Evolutionary conservation across 92 coral and sea anemone species (phyloP), one percentile per base, ranked within the genome.

Genomic region (Plumapathes pennacea): DNA sequence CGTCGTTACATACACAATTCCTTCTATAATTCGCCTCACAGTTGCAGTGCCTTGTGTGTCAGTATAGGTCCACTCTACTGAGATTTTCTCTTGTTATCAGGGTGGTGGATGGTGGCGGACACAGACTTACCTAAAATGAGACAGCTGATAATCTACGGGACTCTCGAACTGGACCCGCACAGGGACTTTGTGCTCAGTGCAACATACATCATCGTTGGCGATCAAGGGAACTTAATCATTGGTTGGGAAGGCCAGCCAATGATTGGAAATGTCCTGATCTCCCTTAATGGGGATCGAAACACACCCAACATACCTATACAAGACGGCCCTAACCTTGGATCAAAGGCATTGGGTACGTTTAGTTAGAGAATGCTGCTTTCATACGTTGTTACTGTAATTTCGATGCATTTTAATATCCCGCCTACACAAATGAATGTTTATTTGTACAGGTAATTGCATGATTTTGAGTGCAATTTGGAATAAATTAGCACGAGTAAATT

Each of bases 41-140:
- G n/a, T n/a, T n/a, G n/a, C n/a, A n/a, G n/a, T n/a, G n/a, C n/a
- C n/a, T n/a, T n/a, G n/a, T n/a, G n/a, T n/a, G n/a, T n/a, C n/a
- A n/a, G n/a, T n/a, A n/a, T n/a, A n/a, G n/a, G n/a, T n/a, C n/a
- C n/a, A n/a, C 28, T 25, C 28, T 10, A 38, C 33, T 32, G 44
- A 13, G 21, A 23, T 23, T 42, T n/a, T 20, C 14, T 28, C 4
- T 27, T 17, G 41, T 50, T 50, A 5, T 29, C 43, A 71, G 86
- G 71, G 49, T 89, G 92, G 97, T 81, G 88, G 84, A 89, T 89
- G 97, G 88, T 85, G 34, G 97, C 85, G 30, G 97, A 89, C 40
- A 76, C 83, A 11, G 59, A 44, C 9, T 53, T 89, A 15, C 97
- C 97, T 10, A 38, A 49, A 19, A 61, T 89, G 48, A 56, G 86